Conservation (phyloP, 2,888 invertebrate genomes). For the Rhagophthalmus giganteus region DNA sequence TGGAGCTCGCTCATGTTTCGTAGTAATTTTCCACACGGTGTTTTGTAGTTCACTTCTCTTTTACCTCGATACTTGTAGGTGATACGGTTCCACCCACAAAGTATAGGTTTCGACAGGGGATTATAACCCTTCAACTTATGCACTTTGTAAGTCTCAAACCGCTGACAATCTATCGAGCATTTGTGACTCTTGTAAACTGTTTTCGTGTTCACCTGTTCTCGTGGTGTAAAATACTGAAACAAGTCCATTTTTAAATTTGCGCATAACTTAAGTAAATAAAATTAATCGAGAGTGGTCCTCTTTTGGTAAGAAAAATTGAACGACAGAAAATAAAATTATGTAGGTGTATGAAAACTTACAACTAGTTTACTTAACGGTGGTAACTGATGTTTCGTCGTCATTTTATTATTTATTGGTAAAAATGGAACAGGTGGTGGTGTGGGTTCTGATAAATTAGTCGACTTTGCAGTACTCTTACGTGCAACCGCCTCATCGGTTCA, state of each 20-base stretch:
- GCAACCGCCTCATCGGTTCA: conserved; percentile 16
- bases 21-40: conserved; percentile 85
- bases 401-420: conserved; percentile 38
- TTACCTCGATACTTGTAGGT: conserved; percentile 59
- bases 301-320: too few species aligned
- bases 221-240: conserved; percentile 72
- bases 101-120: conserved; percentile 80
- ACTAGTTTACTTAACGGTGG: conserved; percentile 68
- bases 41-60: conserved; percentile 64
- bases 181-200: conserved; percentile 64
- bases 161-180: conserved; percentile 66
- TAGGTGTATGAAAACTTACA: conserved; percentile 56
- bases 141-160: conserved; percentile 60
- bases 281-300: too few species aligned
- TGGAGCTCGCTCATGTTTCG: conserved; percentile 76
- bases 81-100: conserved; percentile 84
- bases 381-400: conserved; percentile 37
- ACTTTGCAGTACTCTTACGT: conserved; percentile 26
- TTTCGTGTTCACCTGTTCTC: too few species aligned
- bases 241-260: too few species aligned
- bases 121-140: conserved; percentile 71
- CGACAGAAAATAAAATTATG: too few species aligned
- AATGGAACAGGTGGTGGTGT: conserved; percentile 43
- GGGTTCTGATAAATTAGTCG: not conserved
- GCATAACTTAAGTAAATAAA: too few species aligned